phyloP scores from a whole-genome alignment of 2,797 vertebrate species.

The Orestias chungarensis region DNA sequence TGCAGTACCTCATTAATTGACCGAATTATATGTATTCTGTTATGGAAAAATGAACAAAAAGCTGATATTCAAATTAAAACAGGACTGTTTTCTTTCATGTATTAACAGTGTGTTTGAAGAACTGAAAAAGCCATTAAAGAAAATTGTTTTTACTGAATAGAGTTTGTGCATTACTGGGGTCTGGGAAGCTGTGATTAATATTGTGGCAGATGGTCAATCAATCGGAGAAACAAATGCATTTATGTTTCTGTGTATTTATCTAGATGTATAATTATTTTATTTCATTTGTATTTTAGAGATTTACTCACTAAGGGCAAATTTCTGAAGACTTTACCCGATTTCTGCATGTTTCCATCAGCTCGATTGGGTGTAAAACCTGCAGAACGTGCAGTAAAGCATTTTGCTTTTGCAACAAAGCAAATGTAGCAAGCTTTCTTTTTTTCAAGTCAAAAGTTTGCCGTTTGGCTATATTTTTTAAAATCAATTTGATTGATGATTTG shows the following conservation, averaged over 20 bases:
- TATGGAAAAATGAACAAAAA: background rate
- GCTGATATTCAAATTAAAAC: background rate
- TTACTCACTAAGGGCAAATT: background rate
- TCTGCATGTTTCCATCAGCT: too few species aligned
- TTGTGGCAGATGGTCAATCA: background rate
- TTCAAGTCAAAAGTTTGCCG: background rate
- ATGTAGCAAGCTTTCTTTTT: background rate
- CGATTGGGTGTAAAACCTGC: background rate
- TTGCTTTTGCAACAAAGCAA: background rate
- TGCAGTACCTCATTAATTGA: too few species aligned
- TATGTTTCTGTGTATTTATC: background rate
- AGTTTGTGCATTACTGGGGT: conserved; percentile 18
- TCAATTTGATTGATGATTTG: background rate
- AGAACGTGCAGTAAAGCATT: background rate
- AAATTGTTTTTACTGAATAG: conserved; percentile 24
- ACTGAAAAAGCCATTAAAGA: background rate
- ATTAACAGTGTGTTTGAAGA: background rate
- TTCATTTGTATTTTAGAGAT: background rate
- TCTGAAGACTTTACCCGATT: background rate
- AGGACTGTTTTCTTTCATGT: background rate
- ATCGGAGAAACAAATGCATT: background rate
- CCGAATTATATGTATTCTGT: background rate
- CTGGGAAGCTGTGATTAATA: background rate
- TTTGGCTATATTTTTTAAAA: background rate
- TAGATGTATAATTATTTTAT: background rate